Base-by-base conservation (phyloP, 2,113 vertebrate species). In the Colaptes auratus region DNA sequence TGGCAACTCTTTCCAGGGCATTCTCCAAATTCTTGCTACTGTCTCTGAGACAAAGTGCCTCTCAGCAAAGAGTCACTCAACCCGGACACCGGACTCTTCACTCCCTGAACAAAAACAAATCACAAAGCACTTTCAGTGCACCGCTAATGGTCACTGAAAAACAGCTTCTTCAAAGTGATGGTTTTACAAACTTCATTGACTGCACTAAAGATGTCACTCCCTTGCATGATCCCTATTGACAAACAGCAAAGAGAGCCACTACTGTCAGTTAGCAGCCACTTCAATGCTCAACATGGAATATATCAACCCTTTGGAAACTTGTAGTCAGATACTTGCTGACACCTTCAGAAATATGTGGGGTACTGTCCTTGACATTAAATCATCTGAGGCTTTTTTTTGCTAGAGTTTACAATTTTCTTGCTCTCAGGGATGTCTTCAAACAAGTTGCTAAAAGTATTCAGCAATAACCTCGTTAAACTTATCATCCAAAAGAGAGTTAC, bases 21-120 rank as follows among this genome's bases (percentile, higher is more conserved):
- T 82, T 83, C 66, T 97, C 90, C 92, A 96, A 89, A 63, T 95
- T n/a, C 67, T 42, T 95, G 58, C 33, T 91, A 18, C 78, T 94
- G 80, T 87, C 78, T 95, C 73, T 81, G 78, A 91, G 88, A 97
- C 79, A 95, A 93, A 95, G 75, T 84, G 77, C 71, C 83, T 96
- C 67, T 94, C 77, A 86, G 88, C 25, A 91, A 90, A 89, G 84
- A 97, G 80, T 52, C 73, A 90, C 61, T 86, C 82, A 95, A 87
- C 66, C 91, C 46, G 74, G 85, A 92, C 50, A 75, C 65, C 36
- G 61, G 39, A 91, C 77, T 27, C 80, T 82, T 86, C 61, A 67
- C 88, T 89, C 89, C 83, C 73, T 56, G 82, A 90, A 60, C 53
- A 78, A 96, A 96, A 95, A 94, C 61, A 95, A 94, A 95, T 83